Evolutionary conservation across 2,113 vertebrate species (phyloP).

Genomic region (Lycocorax pyrrhopterus): DNA sequence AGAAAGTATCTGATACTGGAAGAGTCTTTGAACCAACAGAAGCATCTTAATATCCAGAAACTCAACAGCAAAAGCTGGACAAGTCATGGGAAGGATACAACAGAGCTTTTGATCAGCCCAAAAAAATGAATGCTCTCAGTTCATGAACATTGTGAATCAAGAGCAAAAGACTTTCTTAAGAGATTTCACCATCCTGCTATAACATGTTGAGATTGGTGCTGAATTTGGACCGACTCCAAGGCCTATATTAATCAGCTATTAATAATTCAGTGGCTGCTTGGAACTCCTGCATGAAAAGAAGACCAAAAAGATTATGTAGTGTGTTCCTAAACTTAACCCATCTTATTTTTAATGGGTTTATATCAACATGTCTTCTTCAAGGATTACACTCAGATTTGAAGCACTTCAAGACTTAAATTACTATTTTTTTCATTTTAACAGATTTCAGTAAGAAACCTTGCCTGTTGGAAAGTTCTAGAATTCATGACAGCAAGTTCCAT

Average conservation of each 20-base stretch:
- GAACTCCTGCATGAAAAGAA: not conserved
- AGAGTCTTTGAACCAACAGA: not conserved
- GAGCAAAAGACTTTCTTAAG: not conserved
- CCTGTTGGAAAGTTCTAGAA: not conserved
- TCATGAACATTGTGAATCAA: not conserved
- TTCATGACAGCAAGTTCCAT: not conserved
- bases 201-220: not conserved
- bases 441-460: not conserved
- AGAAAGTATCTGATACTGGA: not conserved
- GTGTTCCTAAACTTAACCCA: not conserved
- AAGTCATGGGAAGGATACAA: not conserved
- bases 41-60: not conserved
- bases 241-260: not conserved
- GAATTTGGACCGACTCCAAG: not conserved
- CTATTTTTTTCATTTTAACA: not conserved
- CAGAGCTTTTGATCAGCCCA: rapidly evolving
- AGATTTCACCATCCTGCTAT: not conserved
- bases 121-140: not conserved
- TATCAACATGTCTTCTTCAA: not conserved
- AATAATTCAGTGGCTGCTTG: not conserved
- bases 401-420: not conserved
- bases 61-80: not conserved
- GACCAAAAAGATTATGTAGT: not conserved
- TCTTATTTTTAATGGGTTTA: not conserved
- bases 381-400: not conserved